phyloP scores from a whole-genome alignment of 2,888 invertebrate genomes.

The Actias luna region DNA sequence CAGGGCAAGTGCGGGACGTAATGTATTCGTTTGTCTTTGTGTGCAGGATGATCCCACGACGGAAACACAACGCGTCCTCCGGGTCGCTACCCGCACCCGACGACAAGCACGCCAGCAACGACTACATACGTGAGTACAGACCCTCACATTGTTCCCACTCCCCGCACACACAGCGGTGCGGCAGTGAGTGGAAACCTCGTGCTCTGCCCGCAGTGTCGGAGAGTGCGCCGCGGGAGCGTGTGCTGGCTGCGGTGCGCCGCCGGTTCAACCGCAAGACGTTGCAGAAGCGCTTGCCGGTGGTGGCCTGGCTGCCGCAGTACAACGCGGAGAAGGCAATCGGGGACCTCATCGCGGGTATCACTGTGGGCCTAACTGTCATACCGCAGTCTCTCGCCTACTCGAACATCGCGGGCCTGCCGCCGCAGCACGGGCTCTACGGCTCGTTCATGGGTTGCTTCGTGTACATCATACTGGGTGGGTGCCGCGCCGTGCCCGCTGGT shows the following conservation, averaged over 20 bases:
- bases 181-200: background rate
- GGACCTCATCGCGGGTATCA: constrained; percentile 94
- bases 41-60: constrained; percentile 71
- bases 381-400: constrained; percentile 94
- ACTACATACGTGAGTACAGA: constrained; percentile 69
- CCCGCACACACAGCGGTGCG: background rate
- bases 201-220: constrained; percentile 71
- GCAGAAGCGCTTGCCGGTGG: constrained; percentile 87
- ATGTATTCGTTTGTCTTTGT: constrained; percentile 13
- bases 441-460: constrained; percentile 96
- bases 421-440: constrained; percentile 95
- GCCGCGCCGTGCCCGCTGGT: constrained; percentile 95
- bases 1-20: background rate
- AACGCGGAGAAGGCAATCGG: constrained; percentile 87
- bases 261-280: constrained; percentile 87
- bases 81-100: constrained; percentile 72
- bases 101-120: constrained; percentile 77
- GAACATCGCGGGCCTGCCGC: constrained; percentile 89
- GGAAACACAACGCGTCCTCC: constrained; percentile 75
- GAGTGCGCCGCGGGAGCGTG: constrained; percentile 54
- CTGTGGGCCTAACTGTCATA: constrained; percentile 96
- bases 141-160: too few species aligned
- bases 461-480: constrained; percentile 94
- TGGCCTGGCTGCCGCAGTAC: constrained; percentile 91
- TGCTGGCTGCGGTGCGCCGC: constrained; percentile 66